phyloP scores from a whole-genome alignment of 2,797 vertebrate species.

The Danio choprae region DNA sequence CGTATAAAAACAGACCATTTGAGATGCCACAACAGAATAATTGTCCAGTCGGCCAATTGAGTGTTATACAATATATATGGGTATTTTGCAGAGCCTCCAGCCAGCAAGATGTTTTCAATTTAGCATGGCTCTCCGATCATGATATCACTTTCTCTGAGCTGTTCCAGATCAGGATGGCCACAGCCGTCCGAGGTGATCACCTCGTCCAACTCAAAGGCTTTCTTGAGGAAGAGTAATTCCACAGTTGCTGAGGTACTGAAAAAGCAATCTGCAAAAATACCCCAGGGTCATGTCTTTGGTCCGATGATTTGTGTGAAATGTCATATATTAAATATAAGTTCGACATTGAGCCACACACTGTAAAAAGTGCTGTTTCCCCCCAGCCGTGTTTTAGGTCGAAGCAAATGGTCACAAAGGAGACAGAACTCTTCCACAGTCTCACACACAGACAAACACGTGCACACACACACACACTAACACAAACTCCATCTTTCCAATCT shows the following conservation, averaged over 20 bases:
- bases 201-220: constrained; percentile 81
- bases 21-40: constrained; percentile 80
- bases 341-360: constrained; percentile 85
- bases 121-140: constrained; percentile 84
- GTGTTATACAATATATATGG: constrained; percentile 84
- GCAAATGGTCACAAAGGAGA: constrained; percentile 81
- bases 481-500: constrained; percentile 78
- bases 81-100: constrained; percentile 85
- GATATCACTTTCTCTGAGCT: constrained; percentile 79
- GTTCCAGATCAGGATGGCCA: constrained; percentile 80
- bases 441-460: constrained; percentile 70
- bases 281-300: constrained; percentile 87
- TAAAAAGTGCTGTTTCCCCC: constrained; percentile 82
- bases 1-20: constrained; percentile 69
- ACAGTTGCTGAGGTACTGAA: constrained; percentile 88
- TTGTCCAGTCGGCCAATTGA: constrained; percentile 80
- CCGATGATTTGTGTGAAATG: constrained; percentile 89
- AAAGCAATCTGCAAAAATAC: constrained; percentile 88
- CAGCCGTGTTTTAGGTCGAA: constrained; percentile 76
- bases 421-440: constrained; percentile 55
- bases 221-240: constrained; percentile 86
- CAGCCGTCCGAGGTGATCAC: constrained; percentile 80
- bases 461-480: constrained; percentile 66
- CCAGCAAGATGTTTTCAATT: constrained; percentile 89
- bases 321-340: constrained; percentile 91